These are phyloP conservation scores for Myotis vivesi DNA, from an alignment of 2,797 vertebrate genomes.

Conservation along the genomic window DNA sequence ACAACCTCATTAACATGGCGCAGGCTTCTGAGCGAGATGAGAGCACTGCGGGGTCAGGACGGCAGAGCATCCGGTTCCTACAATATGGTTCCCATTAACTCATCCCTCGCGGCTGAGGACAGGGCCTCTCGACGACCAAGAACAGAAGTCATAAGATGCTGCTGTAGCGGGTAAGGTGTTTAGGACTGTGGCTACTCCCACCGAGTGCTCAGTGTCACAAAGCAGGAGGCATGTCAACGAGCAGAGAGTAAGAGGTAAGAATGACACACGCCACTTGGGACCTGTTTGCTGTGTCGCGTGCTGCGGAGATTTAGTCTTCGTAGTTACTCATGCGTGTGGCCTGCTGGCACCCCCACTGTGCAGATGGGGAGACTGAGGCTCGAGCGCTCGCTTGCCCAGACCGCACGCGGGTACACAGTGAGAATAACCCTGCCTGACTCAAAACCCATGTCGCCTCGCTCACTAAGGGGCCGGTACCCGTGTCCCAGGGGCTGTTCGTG, in stretches of 20 bases:
- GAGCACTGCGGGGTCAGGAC: background rate
- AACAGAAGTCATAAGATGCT: background rate
- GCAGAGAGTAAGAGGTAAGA: background rate
- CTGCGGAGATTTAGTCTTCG: background rate
- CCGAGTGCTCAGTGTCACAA: background rate
- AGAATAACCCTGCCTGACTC: background rate
- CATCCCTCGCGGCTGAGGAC: background rate
- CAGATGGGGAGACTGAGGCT: background rate
- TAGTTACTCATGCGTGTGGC: background rate
- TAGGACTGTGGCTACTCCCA: background rate
- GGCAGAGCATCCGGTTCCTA: background rate
- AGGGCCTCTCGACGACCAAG: background rate
- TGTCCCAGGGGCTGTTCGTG: background rate
- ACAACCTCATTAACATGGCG: background rate
- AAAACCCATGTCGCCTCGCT: background rate
- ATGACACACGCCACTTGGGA: background rate
- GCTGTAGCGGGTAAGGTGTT: background rate
- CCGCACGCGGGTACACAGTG: background rate
- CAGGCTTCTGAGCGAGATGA: background rate
- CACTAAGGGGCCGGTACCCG: background rate
- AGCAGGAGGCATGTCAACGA: background rate
- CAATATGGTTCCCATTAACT: background rate
- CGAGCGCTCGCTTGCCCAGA: background rate
- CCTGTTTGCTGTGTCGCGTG: background rate
- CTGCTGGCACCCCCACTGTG: background rate